Evolutionary conservation across 2,888 invertebrate genomes (phyloP), one percentile per base, ranked within the genome.

Genomic region (Bibio marci): DNA sequence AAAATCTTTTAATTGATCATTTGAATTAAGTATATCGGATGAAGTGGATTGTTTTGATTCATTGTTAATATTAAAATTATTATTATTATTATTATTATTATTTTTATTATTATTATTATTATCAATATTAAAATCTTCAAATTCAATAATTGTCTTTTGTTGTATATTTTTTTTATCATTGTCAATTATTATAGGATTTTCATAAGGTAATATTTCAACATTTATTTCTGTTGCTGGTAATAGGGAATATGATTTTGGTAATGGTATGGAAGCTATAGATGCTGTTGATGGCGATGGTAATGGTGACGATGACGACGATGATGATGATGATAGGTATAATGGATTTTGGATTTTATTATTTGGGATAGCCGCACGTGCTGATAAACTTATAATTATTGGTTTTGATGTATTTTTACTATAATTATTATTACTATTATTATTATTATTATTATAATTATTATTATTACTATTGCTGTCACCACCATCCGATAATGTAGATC

Each of bases 201-300:
- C 22, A 14, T 26, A 27, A 13, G 25, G 30, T 12, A 14, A 30
- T 11, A 18, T 57, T 53, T 13, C 65, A 63, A 38, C 62, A 52
- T n/a, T 63, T 57, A 48, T 63, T 51, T 43, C 65, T 56, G 27
- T 65, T 66, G 50, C 65, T 53, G 7, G 65, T 65, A 22, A 48
- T 66, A 66, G 32, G 63, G 61, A 48, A 61, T 64, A 50, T 63
- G 58, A 45, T 63, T 61, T 42, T 48, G 39, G 50, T 66, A 62
- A 43, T 25, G 18, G 19, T 25, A 32, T n/a, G 8, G 8, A 6
- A 22, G 22, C 22, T 6, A 6, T 34, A 25, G 28, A 35, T 38
- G 42, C 18, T 41, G 35, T 34, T 35, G 39, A 18, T 25, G 38
- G 39, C 11, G 26, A 36, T 36, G 38, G 14, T 31, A 37, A 17